These are phyloP conservation scores for Mareca strepera DNA, from an alignment of 2,797 vertebrate genomes.

Conservation along the genomic window DNA sequence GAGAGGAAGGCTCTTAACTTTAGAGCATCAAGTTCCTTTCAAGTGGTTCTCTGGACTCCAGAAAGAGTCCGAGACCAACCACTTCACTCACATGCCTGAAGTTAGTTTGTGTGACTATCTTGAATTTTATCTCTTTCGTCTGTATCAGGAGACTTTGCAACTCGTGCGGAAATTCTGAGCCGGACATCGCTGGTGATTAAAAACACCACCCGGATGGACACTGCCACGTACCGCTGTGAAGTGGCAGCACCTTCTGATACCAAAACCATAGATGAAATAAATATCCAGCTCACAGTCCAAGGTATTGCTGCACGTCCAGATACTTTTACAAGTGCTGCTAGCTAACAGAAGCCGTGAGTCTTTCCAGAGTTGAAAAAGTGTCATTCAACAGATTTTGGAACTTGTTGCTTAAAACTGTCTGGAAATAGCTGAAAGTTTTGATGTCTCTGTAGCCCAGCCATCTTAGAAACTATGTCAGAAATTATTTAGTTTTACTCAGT, in stretches of 20 bases:
- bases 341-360: background rate
- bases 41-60: background rate
- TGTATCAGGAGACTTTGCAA: constrained; percentile 86
- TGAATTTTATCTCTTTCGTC: background rate
- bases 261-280: constrained; percentile 93
- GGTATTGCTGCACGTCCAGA: constrained; percentile 73
- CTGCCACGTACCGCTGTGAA: constrained; percentile 95
- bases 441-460: background rate
- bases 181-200: constrained; percentile 91
- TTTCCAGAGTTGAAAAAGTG: background rate
- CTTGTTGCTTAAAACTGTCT: background rate
- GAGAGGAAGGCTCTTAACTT: background rate
- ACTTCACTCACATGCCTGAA: background rate
- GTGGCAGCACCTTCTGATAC: constrained; percentile 91
- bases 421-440: background rate
- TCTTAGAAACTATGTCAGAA: background rate
- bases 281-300: constrained; percentile 93
- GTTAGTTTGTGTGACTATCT: background rate
- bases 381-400: background rate
- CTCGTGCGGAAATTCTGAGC: constrained; percentile 89
- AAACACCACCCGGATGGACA: constrained; percentile 91
- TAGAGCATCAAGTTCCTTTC: background rate
- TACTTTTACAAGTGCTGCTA: background rate
- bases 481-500: rapidly evolving
- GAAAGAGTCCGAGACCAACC: background rate